Conservation (phyloP, 2,113 vertebrate genomes). For the Paracanthobrama guichenoti region DNA sequence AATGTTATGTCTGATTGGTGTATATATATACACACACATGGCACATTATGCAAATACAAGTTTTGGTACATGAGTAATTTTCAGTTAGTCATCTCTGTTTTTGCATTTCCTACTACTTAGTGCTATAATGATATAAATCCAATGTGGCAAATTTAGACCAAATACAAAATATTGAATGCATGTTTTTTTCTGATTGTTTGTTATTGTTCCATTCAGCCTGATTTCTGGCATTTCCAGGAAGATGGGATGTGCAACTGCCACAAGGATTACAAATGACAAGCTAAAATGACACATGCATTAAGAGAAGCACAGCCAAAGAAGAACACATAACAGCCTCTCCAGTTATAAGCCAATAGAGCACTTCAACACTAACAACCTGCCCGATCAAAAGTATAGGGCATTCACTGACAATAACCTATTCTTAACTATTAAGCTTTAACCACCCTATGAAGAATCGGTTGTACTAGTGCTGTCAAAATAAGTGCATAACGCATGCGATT, state of each 20-base stretch:
- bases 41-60: background rate
- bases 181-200: constrained; percentile 14
- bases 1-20: too few species aligned
- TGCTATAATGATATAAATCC: constrained; percentile 29
- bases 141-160: constrained; percentile 43
- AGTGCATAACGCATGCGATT: too few species aligned
- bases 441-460: background rate
- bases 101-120: background rate
- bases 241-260: background rate
- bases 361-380: constrained; percentile 7
- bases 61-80: background rate
- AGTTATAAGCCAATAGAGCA: background rate
- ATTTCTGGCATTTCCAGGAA: constrained; percentile 26
- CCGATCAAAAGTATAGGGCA: background rate
- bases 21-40: too few species aligned
- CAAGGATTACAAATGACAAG: constrained; percentile 7
- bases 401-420: background rate
- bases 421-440: background rate
- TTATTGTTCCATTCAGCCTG: constrained; percentile 18
- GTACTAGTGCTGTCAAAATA: too few species aligned
- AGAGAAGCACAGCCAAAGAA: constrained; percentile 9
- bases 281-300: constrained; percentile 29
- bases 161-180: constrained; percentile 4
- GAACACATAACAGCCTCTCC: constrained; percentile 8
- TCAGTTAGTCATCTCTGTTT: constrained; percentile 4